Conservation (phyloP, 2,113 vertebrate species). For the Labeo catla region DNA sequence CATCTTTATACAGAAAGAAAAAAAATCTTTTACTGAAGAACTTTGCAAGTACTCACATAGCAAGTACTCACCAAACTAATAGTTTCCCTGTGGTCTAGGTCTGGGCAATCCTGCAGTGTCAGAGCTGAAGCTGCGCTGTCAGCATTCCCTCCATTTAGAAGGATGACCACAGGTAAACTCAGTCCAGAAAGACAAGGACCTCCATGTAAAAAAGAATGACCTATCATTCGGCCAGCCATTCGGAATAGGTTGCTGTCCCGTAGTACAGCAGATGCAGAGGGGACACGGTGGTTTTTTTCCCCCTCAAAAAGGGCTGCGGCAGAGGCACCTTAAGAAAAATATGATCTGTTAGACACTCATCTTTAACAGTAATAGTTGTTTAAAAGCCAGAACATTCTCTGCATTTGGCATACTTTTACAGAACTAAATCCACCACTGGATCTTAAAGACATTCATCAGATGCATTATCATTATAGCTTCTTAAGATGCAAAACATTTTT, state of each 20-base stretch:
- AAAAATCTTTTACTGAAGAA: no score
- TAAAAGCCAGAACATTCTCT: background rate
- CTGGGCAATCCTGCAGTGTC: slow-evolving; percentile 32
- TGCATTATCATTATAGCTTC: background rate
- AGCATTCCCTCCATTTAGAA: background rate
- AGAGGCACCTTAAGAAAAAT: background rate
- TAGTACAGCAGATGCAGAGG: background rate
- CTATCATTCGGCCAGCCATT: slow-evolving; percentile 18
- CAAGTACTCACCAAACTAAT: slow-evolving; percentile 20
- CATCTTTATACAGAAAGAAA: background rate
- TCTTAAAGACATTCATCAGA: no score
- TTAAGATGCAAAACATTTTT: no score
- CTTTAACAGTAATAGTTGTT: no score
- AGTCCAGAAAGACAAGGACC: slow-evolving; percentile 26
- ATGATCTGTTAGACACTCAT: background rate
- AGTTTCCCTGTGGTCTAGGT: slow-evolving; percentile 28
- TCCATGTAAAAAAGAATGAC: background rate
- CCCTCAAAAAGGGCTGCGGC: background rate
- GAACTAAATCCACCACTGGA: background rate
- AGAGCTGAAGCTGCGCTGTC: slow-evolving; percentile 28
- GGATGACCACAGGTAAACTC: background rate
- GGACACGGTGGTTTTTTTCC: background rate
- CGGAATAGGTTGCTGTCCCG: slow-evolving; percentile 2
- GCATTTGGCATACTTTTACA: background rate
- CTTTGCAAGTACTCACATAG: no score